Evolutionary conservation across 1,140 invertebrate species (phyloP), one percentile per base, ranked within the genome.

Genomic region (Dendrolimus kikuchii): DNA sequence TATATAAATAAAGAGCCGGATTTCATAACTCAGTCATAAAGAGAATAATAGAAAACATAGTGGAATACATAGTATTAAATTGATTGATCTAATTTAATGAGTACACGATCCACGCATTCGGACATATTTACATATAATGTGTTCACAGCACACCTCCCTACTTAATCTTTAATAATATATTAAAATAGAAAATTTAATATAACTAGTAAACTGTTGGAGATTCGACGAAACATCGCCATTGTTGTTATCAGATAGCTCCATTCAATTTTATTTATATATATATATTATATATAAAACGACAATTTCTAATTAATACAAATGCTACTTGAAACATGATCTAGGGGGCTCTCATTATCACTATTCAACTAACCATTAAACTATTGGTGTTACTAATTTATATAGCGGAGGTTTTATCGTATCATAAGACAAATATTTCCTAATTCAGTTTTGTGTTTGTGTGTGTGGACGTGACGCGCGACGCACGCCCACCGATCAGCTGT

Each of bases 141-240:
- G 49, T 62, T 57, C 64, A 63, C 55, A 60, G 60, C 58, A 60
- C 60, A 62, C 57, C 51, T 60, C 55, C 48, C 57, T 60, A 65
- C 53, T 66, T 64, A 68, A 40, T 41, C 47, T 62, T 80, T 78
- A 78, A 71, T 66, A 77, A 77, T 80, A 83, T 84, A 84, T 82
- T 84, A 84, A 86, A 86, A 82, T 81, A 81, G 71, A 86, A 86
- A 86, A 83, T 82, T 57, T 81, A 75, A 64, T 77, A 81, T 76
- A 81, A 64, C 78, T 83, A 83, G 74, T 69, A 71, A 81, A 81
- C 62, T 77, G 72, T 67, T 65, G 73, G 82, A 83, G 80, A 83
- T 85, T 83, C 81, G 60, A 68, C 66, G 65, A 70, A 64, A 62
- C 71, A 62, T 74, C 72, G 64, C 65, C 64, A 58, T 55, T 53